A percentile compares a stretch with the other conserved stretches of the same genome.
Evolutionary conservation across 2,888 invertebrate species (phyloP).

Genomic region (Xylocampa areola): DNA sequence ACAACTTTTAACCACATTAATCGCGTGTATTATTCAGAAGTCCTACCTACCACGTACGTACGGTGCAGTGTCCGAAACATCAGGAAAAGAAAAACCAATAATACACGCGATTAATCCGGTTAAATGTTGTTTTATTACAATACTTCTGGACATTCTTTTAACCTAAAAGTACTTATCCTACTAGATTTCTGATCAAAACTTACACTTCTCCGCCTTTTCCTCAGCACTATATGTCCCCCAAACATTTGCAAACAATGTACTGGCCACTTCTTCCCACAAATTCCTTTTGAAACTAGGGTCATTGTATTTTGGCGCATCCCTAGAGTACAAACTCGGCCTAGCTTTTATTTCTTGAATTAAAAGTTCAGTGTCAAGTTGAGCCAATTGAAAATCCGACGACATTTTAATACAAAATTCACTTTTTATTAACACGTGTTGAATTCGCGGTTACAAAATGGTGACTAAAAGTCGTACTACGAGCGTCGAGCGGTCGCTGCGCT

Average conservation of each 20-base stretch:
- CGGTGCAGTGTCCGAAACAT: no score
- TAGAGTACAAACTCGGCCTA: conserved; percentile 24
- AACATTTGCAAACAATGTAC: conserved; percentile 2
- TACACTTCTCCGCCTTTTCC: conserved; percentile 21
- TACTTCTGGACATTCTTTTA: no score
- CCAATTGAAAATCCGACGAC: background rate
- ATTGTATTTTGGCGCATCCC: background rate
- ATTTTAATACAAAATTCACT: conserved; percentile 1
- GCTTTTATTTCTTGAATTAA: conserved; percentile 29
- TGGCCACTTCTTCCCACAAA: conserved; percentile 17
- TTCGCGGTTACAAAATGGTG: background rate
- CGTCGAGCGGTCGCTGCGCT: background rate
- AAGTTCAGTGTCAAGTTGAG: conserved; percentile 11
- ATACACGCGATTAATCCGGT: no score
- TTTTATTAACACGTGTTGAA: background rate
- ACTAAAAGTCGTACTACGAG: conserved; percentile 19
- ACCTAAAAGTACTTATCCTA: no score
- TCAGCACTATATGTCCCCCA: conserved; percentile 7
- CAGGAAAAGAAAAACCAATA: no score
- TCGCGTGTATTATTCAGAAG: no score
- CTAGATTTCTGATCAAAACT: background rate
- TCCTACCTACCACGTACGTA: no score
- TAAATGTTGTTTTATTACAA: no score
- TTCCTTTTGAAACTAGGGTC: conserved; percentile 14
- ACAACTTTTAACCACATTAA: no score